These are phyloP conservation scores for Odontophorus gujanensis DNA, from an alignment of 2,113 vertebrate species.

Conservation along the genomic window DNA sequence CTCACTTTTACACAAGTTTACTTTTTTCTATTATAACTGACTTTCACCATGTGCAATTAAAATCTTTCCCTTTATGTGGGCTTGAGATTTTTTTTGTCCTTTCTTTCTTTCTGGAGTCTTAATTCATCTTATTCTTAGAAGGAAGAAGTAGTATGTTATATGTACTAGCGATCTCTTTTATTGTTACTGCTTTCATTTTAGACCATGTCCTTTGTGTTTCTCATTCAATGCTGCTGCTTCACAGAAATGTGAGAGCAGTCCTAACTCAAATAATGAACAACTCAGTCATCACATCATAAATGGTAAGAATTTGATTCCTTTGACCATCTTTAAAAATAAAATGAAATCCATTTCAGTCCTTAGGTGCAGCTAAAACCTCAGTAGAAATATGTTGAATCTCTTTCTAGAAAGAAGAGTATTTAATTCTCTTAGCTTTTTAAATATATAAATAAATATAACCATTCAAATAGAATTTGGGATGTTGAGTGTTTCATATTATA, in stretches of 20 bases:
- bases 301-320: background rate
- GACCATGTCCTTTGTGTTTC: background rate
- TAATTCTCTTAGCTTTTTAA: background rate
- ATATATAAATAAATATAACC: background rate
- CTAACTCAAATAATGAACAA: background rate
- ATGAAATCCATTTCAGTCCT: background rate
- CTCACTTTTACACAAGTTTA: background rate
- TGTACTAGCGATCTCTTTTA: background rate
- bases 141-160: background rate
- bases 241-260: background rate
- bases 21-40: background rate
- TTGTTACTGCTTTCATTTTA: slow-evolving; percentile 3
- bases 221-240: background rate
- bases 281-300: background rate
- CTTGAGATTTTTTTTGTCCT: background rate
- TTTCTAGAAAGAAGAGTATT: background rate
- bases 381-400: background rate
- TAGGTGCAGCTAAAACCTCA: background rate
- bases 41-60: background rate
- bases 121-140: slow-evolving; percentile 3
- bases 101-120: background rate
- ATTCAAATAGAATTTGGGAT: slow-evolving; percentile 18
- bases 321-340: background rate
- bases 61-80: background rate
- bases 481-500: slow-evolving; percentile 20